Evolutionary conservation across 2,113 vertebrate genomes (phyloP).

Genomic region (Panthera tigris): DNA sequence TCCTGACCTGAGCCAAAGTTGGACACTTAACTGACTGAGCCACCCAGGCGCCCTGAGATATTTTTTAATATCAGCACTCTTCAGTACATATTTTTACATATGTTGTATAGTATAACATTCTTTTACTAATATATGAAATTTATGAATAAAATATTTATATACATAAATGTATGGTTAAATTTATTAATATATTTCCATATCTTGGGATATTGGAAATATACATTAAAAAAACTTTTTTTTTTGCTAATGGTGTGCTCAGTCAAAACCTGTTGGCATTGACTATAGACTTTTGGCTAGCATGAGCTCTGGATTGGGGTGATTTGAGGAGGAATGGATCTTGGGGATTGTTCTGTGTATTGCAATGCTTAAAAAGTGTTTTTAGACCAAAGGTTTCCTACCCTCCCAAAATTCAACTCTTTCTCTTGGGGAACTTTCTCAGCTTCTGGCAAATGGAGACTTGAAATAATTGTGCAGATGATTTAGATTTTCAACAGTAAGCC

Average conservation of each 20-base stretch:
- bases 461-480: background rate
- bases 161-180: background rate
- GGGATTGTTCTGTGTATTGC: background rate
- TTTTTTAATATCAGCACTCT: background rate
- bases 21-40: too few species aligned
- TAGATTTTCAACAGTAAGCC: fast-evolving
- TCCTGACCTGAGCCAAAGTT: too few species aligned
- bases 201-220: background rate
- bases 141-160: background rate
- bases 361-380: background rate
- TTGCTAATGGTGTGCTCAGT: background rate
- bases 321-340: background rate
- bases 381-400: background rate
- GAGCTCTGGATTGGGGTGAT: background rate
- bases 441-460: background rate
- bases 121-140: background rate
- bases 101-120: background rate
- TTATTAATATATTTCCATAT: background rate
- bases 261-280: background rate
- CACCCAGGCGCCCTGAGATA: background rate
- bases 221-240: background rate
- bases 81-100: background rate
- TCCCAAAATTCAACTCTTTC: background rate
- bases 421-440: background rate
- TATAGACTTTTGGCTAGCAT: background rate